Conservation (phyloP, 2,113 vertebrate genomes). For the Arenaria interpres region DNA sequence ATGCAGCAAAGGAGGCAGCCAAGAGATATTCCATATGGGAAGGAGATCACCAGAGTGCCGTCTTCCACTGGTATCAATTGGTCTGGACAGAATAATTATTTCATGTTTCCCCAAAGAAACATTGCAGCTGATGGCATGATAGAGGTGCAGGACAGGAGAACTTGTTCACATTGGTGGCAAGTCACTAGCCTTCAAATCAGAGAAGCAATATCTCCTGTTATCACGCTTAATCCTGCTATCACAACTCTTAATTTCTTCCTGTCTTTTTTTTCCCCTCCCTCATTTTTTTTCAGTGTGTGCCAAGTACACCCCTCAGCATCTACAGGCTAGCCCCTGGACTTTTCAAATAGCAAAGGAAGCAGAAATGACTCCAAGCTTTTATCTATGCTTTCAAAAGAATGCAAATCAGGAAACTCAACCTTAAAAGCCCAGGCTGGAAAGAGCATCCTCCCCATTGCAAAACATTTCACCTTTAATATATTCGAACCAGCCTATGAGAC, state of each 20-base stretch:
- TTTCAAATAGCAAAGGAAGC: slow-evolving; percentile 27
- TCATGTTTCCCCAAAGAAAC: not conserved
- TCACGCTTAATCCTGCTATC: not conserved
- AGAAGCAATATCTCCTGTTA: not conserved
- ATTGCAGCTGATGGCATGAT: not conserved
- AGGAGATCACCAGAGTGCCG: not conserved
- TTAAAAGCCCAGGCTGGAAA: slow-evolving; percentile 31
- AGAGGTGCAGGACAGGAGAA: not conserved
- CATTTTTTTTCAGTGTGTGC: not conserved
- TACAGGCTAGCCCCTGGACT: not conserved
- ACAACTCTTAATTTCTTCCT: not conserved
- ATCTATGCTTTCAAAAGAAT: slow-evolving; percentile 65
- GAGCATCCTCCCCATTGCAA: slow-evolving; percentile 37
- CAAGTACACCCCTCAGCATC: slow-evolving; percentile 17
- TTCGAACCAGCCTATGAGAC: slow-evolving; percentile 38
- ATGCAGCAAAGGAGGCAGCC: not conserved
- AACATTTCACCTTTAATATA: slow-evolving; percentile 66
- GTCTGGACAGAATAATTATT: not conserved
- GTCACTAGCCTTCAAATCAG: not conserved
- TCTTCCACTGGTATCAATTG: accelerated
- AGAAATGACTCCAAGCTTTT: slow-evolving; percentile 44
- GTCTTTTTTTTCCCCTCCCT: not conserved
- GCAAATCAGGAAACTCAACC: slow-evolving; percentile 64
- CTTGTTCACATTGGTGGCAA: not conserved
- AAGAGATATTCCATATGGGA: not conserved